Percentiles rank a stretch among this genome's conserved stretches.
These are phyloP conservation scores for Brachirus orientalis DNA, from an alignment of 2,113 vertebrate species.

Conservation along the genomic window DNA sequence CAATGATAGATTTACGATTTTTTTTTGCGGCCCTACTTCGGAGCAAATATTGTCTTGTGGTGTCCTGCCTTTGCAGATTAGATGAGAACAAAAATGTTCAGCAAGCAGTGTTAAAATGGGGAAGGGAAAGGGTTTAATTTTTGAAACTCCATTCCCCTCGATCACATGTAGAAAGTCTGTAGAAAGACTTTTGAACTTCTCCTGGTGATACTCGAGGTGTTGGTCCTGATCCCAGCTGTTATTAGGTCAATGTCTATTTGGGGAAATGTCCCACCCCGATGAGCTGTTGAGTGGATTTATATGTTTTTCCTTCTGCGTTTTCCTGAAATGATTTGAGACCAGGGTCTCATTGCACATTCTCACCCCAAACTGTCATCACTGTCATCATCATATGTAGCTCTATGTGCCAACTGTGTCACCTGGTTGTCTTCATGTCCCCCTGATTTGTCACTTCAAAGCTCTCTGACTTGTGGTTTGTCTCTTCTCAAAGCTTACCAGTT, in stretches of 20 bases:
- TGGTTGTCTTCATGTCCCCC: no score
- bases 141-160: slow-evolving; percentile 18
- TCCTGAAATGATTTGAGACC: slow-evolving; percentile 55
- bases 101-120: slow-evolving; percentile 10
- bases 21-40: no score
- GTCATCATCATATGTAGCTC: no score
- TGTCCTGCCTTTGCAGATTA: slow-evolving; percentile 15
- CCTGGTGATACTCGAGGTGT: slow-evolving; percentile 47
- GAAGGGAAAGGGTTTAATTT: slow-evolving; percentile 28
- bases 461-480: no score
- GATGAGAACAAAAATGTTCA: slow-evolving; percentile 25
- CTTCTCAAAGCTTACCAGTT: no score
- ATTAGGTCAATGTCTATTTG: slow-evolving; percentile 56
- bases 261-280: slow-evolving; percentile 41
- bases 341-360: slow-evolving; percentile 59
- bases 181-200: slow-evolving; percentile 46
- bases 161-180: slow-evolving; percentile 13
- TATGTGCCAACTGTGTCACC: no score
- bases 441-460: no score
- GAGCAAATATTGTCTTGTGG: slow-evolving; percentile 20
- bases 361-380: slow-evolving; percentile 54
- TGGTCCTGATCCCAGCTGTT: slow-evolving; percentile 56
- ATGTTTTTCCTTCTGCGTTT: slow-evolving; percentile 56
- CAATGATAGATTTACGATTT: no score
- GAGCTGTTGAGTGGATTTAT: slow-evolving; percentile 65